These are phyloP conservation scores for Litoditis marina DNA, from an alignment of 2,888 invertebrate species.

Conservation along the genomic window DNA sequence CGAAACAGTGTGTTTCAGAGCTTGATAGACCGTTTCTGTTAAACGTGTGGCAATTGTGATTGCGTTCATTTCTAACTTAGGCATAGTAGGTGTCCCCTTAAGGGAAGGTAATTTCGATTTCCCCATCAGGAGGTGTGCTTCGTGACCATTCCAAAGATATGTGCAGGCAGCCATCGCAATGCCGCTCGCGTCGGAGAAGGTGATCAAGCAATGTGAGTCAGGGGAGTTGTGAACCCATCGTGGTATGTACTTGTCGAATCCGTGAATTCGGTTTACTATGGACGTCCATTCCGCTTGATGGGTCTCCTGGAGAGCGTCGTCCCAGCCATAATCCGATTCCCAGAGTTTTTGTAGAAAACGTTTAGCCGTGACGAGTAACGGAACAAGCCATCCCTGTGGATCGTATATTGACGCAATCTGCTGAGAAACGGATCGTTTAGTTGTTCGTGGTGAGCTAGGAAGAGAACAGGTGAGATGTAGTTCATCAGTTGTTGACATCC, in stretches of 20 bases:
- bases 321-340: constrained; percentile 1
- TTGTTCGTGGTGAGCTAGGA: neutral
- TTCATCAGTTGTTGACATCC: constrained; percentile 12
- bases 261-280: neutral
- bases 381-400: constrained; percentile 19
- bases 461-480: neutral
- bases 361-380: constrained; percentile 17
- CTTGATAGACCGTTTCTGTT: neutral
- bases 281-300: constrained; percentile 9
- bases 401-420: constrained; percentile 15
- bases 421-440: constrained; percentile 12
- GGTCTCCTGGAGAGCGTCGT: neutral
- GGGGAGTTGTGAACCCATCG: neutral
- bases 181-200: constrained; percentile 17
- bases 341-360: constrained; percentile 21
- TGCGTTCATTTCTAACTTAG: constrained; percentile 23
- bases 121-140: constrained; percentile 1
- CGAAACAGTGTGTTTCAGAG: neutral
- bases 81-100: constrained; percentile 16
- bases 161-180: constrained; percentile 4
- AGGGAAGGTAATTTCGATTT: constrained; percentile 15
- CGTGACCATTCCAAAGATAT: constrained; percentile 7
- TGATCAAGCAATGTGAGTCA: neutral
- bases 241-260: neutral
- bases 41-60: constrained; percentile 9